Percentiles rank a stretch among this genome's conserved stretches.
phyloP scores from a whole-genome alignment of 2,888 invertebrate genomes.

The Platerodrilus igneus region DNA sequence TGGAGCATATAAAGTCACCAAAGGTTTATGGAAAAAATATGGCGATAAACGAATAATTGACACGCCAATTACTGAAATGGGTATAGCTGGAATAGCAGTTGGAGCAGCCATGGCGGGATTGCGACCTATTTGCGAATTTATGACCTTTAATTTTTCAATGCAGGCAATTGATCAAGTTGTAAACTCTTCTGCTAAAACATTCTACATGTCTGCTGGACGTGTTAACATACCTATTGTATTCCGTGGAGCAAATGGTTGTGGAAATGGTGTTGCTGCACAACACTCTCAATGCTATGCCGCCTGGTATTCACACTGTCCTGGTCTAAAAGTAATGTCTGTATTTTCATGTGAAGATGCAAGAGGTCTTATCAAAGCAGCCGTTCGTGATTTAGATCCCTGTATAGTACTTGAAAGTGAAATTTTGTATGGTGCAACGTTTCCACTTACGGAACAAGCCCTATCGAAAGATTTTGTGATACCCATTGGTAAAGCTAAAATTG shows the following conservation, averaged over 20 bases:
- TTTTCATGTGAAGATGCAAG: slow-evolving; percentile 89
- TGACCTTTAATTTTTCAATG: slow-evolving; percentile 99
- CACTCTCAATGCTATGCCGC: slow-evolving; percentile 98
- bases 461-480: slow-evolving; percentile 87
- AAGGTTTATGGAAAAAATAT: slow-evolving; percentile 96
- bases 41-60: slow-evolving; percentile 95
- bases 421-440: slow-evolving; percentile 82
- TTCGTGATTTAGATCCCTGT: slow-evolving; percentile 94
- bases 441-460: slow-evolving; percentile 84
- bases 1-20: slow-evolving; percentile 92
- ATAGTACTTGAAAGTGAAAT: slow-evolving; percentile 94
- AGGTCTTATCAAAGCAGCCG: slow-evolving; percentile 90
- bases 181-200: slow-evolving; percentile 94
- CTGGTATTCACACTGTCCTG: slow-evolving; percentile 96
- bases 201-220: slow-evolving; percentile 91
- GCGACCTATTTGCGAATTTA: slow-evolving; percentile 92
- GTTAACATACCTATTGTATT: slow-evolving; percentile 93
- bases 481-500: slow-evolving; percentile 71
- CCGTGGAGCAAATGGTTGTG: slow-evolving; percentile 96
- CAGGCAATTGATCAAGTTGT: slow-evolving; percentile 97
- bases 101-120: slow-evolving; percentile 93
- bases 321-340: slow-evolving; percentile 90
- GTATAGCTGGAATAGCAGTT: slow-evolving; percentile 92
- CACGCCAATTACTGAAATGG: slow-evolving; percentile 97
- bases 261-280: slow-evolving; percentile 92